Evolutionary conservation across 2,888 invertebrate genomes (phyloP).

Genomic region (Troilus luridus): DNA sequence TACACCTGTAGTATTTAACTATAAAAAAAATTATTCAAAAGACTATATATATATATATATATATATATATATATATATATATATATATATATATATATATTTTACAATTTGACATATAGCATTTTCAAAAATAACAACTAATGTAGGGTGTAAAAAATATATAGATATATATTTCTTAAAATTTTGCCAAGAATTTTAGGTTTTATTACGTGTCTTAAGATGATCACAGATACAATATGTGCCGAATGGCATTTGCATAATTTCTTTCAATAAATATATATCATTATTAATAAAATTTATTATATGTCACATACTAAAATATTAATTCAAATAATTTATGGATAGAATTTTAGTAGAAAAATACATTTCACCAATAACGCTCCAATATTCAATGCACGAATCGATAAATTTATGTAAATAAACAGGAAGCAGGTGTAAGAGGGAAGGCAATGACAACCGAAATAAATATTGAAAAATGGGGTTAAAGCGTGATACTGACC

Average conservation of each 20-base stretch:
- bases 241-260: too few relatives aligned
- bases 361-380: neutral
- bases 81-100: too few relatives aligned
- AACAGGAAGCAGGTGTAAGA: neutral
- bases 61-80: too few relatives aligned
- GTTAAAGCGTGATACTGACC: neutral
- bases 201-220: neutral
- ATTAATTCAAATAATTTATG: neutral
- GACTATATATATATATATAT: too few relatives aligned
- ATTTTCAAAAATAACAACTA: too few relatives aligned
- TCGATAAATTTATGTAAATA: neutral
- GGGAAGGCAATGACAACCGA: neutral
- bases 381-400: neutral
- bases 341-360: neutral
- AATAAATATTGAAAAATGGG: neutral
- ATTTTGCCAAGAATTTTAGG: neutral
- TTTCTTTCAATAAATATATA: too few relatives aligned
- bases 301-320: neutral
- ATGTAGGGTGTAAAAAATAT: too few relatives aligned
- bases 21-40: too few relatives aligned
- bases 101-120: too few relatives aligned
- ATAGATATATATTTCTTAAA: neutral
- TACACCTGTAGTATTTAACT: too few relatives aligned
- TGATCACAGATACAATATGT: too few relatives aligned
- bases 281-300: too few relatives aligned